phyloP scores from a whole-genome alignment of 2,888 invertebrate species.

The Chymomyza amoena region DNA sequence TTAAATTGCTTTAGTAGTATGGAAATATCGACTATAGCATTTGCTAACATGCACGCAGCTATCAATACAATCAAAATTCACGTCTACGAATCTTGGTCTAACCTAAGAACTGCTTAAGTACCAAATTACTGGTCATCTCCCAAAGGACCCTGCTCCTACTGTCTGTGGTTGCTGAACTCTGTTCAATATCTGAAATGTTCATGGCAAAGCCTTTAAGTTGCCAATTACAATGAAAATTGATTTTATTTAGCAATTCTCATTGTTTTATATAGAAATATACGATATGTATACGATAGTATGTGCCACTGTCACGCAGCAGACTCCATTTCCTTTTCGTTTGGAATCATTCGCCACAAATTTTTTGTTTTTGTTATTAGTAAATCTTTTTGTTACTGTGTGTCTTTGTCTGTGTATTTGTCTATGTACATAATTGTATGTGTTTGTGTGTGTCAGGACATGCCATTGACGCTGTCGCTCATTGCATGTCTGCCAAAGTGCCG shows the following conservation, averaged over 20 bases:
- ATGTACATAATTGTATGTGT: no score
- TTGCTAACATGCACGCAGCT: no score
- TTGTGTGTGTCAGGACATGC: neutral
- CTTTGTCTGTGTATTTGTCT: constrained; percentile 8
- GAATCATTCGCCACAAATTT: neutral
- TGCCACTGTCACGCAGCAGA: neutral
- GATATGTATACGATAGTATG: neutral
- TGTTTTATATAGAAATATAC: constrained; percentile 6
- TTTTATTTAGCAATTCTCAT: constrained; percentile 48
- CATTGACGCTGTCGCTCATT: constrained; percentile 12
- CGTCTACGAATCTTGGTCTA: no score
- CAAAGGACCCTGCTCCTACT: no score
- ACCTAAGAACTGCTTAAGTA: no score
- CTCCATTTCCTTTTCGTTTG: neutral
- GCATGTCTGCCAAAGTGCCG: constrained; percentile 61
- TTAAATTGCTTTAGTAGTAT: no score
- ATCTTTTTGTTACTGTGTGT: neutral
- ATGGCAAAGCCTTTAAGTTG: constrained; percentile 62
- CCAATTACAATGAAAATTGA: constrained; percentile 67
- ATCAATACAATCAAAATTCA: no score
- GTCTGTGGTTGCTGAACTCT: neutral
- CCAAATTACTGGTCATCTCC: no score
- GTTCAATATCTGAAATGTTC: constrained; percentile 52
- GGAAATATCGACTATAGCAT: no score
- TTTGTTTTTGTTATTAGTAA: neutral